Percentiles rank a stretch among this genome's conserved stretches.
Conservation (phyloP, 2,113 vertebrate species). For the Naja naja region DNA sequence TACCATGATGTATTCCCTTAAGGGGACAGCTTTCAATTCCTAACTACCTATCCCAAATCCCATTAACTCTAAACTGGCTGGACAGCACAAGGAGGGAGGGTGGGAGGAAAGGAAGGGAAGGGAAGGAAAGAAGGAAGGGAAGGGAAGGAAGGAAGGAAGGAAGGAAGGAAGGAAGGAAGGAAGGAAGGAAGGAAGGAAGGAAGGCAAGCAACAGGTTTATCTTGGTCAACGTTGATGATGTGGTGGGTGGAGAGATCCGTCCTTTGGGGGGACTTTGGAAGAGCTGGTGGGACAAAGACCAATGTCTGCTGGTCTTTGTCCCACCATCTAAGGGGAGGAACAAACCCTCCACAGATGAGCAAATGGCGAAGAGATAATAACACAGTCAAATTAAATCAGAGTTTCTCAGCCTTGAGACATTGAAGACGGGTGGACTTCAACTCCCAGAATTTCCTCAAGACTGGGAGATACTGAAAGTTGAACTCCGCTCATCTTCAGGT, state of each 20-base stretch:
- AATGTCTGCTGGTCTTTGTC: not conserved
- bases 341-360: not conserved
- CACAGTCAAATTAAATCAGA: not conserved
- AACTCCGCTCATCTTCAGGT: not conserved
- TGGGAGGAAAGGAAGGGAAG: too few species aligned
- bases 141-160: too few species aligned
- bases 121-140: too few species aligned
- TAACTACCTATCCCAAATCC: too few species aligned
- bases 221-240: not conserved
- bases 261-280: not conserved
- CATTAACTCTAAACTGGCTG: too few species aligned
- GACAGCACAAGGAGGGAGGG: too few species aligned
- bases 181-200: too few species aligned
- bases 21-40: too few species aligned
- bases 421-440: not conserved
- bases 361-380: not conserved
- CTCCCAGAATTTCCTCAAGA: not conserved
- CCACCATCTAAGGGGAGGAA: not conserved
- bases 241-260: not conserved
- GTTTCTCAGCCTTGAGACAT: not conserved
- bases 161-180: too few species aligned
- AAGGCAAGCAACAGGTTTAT: not conserved
- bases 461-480: not conserved
- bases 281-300: not conserved
- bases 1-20: too few species aligned